Base-by-base conservation (phyloP, 2,888 invertebrate genomes). In the Conus canariensis region DNA sequence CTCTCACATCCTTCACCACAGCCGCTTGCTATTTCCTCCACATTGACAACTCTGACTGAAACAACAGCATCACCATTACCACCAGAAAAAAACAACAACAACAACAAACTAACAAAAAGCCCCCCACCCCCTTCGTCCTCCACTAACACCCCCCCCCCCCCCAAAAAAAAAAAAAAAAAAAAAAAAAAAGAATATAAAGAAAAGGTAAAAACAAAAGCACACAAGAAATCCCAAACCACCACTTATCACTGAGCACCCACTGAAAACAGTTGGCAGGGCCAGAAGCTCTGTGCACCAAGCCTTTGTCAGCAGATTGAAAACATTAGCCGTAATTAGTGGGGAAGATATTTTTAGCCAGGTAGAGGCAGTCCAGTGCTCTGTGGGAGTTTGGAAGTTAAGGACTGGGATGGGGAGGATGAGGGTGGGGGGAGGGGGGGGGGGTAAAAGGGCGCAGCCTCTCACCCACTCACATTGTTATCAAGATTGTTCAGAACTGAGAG, bases 231-330 rank as follows among this genome's bases (percentile, higher is more conserved):
- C 45, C 45, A 45, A 45, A 45, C 45, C 45, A 45, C 45, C 45
- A 45, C 45, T 45, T 45, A 45, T 45, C 45, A 45, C 45, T 45
- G 45, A 45, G 14, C 58, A 83, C 82, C 45, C 22, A 58, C 56
- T 22, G 58, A 83, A 83, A 58, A 25, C 82, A 56, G 10, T 83
- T 83, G 58, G 82, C 82, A 83, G 82, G 58, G 19, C 56, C 58
- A 83, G 82, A 7, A 83, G 82, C 82, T 22, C 16, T 10, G 22
- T 6, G 58, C 58, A 83, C 82, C 19, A 58, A 83, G 82, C 58
- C 60, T 85, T 74, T 89, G 89, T 74, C 70, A 89, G 85, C 89
- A 89, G 85, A 85, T 85, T 89, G 89, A 67, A 85, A 77, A 74
- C 89, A 89, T 85, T 59, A 89, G 74, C 56, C 74, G 64, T 85